phyloP scores from a whole-genome alignment of 1,140 invertebrate species.

The Sycophaga agraensis region DNA sequence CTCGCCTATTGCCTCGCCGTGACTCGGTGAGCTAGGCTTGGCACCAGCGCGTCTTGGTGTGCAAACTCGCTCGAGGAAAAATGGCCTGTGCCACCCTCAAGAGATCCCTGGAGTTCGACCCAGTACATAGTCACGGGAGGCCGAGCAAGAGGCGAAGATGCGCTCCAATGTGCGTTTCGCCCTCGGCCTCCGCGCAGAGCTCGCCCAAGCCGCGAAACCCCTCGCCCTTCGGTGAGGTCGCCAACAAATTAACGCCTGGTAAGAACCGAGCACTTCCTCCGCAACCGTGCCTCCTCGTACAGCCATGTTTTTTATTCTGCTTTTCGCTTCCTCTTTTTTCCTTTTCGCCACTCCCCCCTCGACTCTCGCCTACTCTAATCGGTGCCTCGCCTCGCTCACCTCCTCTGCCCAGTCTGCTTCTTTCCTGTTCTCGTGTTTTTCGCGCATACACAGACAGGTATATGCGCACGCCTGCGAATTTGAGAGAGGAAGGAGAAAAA shows the following conservation, averaged over 20 bases:
- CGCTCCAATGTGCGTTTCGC: slow-evolving; percentile 76
- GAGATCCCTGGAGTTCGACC: slow-evolving; percentile 90
- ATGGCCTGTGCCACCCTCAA: slow-evolving; percentile 97
- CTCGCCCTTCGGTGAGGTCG: slow-evolving; percentile 76
- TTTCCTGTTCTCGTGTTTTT: background rate
- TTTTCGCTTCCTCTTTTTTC: slow-evolving; percentile 2
- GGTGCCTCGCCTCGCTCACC: no score
- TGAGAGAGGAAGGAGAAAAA: background rate
- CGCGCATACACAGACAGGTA: no score
- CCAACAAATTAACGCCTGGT: slow-evolving; percentile 85
- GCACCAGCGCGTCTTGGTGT: slow-evolving; percentile 21
- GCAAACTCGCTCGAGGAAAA: no score
- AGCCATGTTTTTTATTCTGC: slow-evolving; percentile 39
- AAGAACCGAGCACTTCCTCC: slow-evolving; percentile 34
- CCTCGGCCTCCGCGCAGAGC: slow-evolving; percentile 56
- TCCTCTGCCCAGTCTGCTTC: slow-evolving; percentile 3
- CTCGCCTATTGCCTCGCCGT: no score
- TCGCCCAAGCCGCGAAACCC: slow-evolving; percentile 57
- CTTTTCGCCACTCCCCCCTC: no score
- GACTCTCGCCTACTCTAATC: no score
- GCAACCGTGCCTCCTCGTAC: background rate
- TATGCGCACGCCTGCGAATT: background rate
- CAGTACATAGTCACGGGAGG: slow-evolving; percentile 74
- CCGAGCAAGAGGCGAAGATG: slow-evolving; percentile 86
- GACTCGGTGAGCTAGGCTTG: no score